Evolutionary conservation across 2,113 vertebrate species (phyloP), one percentile per base, ranked within the genome.

Genomic region (Nipponia nippon): DNA sequence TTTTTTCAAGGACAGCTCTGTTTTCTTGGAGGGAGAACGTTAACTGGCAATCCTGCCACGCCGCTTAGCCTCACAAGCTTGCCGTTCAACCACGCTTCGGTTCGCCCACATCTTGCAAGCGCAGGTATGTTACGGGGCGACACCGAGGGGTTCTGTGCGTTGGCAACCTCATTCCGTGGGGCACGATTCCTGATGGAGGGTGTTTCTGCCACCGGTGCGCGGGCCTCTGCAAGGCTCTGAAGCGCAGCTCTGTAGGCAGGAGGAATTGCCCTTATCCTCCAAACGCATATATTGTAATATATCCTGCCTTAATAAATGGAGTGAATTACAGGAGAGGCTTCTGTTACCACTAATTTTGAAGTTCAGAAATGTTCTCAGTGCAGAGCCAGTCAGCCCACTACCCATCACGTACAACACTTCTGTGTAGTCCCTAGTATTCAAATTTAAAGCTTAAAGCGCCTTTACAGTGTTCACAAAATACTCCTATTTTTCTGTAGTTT

Each of bases 111-210:
- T 46, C n/a, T 53, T 36, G 14, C 46, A 87, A 79, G 47, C 50
- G 49, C 71, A 86, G 79, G 71, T 89, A 58, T 3, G 42, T 62
- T 53, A 50, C 0, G 2, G 25, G 29, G 4, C 32, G 20, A 25
- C 40, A 49, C 44, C 4, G 19, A 69, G n/a, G 44, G 44, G 9
- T 53, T 66, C n/a, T 55, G 46, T 75, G 25, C 11, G 10, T 9
- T 27, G 21, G 32, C 83, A 22, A 8, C 66, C 42, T 72, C 59
- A 22, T 47, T 76, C 66, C 59, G 3, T 47, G 13, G 42, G 56
- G 16, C 1, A 0, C 10, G 13, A 36, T 32, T 88, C 16, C 46
- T 9, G 2, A 4, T 25, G 21, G 0, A 42, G 49, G 49, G 13
- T 27, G 15, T 49, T 91, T 69, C 36, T 72, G 30, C 52, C 30